Evolutionary conservation across 2,888 invertebrate genomes (phyloP), one percentile per base, ranked within the genome.

Genomic region (Ceramica pisi): DNA sequence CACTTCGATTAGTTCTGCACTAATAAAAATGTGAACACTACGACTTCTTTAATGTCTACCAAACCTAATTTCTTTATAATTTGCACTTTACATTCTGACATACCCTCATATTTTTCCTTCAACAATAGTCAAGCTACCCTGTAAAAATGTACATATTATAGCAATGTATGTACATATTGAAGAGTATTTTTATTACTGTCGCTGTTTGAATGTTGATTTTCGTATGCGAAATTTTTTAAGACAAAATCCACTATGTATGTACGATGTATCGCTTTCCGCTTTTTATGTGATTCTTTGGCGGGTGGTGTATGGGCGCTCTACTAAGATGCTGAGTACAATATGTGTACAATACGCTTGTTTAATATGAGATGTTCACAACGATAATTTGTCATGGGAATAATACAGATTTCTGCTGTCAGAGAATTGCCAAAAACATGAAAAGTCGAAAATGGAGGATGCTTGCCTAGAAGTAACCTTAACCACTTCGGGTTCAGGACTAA

Each of bases 141-240:
- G 79, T 69, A 87, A 80, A 75, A 86, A 85, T 90, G 92, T 91
- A 91, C 89, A 92, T 92, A 90, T 83, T 88, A 86, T 86, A 87
- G 86, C 89, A 84, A 86, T 88, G 84, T 90, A 89, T 91, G 91
- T 91, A 92, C 89, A 91, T 92, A 91, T 87, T 87, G 89, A 83
- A 89, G 85, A 89, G 83, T 90, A 87, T 91, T 89, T 90, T 89
- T 91, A 88, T 88, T 86, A 88, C 81, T 71, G 81, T 88, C 85
- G 86, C 86, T 85, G 82, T 81, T 87, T 86, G 87, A 81, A 87
- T 87, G 89, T 86, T 88, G 79, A 86, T 87, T 86, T 83, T 86
- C 83, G 76, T 82, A 81, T 69, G 82, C 78, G 57, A 81, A 78
- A 12, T 57, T 67, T 75, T 69, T 70, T 75, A 84, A 81, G 75